Evolutionary conservation across 2,888 invertebrate species (phyloP).

Genomic region (Aleiodes testaceus): DNA sequence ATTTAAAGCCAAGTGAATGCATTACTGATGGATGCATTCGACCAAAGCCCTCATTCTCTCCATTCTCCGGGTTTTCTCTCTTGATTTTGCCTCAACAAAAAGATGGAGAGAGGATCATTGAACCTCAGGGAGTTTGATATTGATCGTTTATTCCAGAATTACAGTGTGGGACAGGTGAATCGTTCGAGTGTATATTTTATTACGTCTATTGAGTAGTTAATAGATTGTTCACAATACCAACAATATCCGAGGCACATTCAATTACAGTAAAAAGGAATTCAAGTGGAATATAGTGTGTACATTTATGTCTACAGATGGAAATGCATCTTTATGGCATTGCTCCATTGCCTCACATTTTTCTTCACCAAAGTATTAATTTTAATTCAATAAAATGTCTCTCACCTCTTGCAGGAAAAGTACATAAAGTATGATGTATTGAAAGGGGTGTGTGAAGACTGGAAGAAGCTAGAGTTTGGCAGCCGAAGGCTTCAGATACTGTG

Average conservation of each 20-base stretch:
- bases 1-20: conserved; percentile 15
- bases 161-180: neutral
- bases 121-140: neutral
- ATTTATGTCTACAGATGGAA: conserved; percentile 40
- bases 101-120: conserved; percentile 14
- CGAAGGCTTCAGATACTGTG: conserved; percentile 37
- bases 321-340: conserved; percentile 43
- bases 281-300: conserved; percentile 33
- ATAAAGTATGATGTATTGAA: conserved; percentile 20
- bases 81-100: neutral
- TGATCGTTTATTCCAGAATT: neutral
- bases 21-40: conserved; percentile 14
- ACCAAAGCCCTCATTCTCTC: neutral
- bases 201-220: neutral
- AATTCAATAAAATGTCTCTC: too few relatives aligned
- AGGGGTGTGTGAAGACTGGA: conserved; percentile 2
- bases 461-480: conserved; percentile 34
- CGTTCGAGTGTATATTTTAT: neutral
- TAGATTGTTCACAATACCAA: neutral
- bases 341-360: conserved; percentile 39
- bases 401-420: neutral
- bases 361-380: too few relatives aligned
- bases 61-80: neutral
- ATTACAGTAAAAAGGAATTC: conserved; percentile 11
- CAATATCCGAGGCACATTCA: conserved; percentile 2